These are phyloP conservation scores for Spheniscus mendiculus DNA, from an alignment of 2,113 vertebrate genomes.

Conservation along the genomic window DNA sequence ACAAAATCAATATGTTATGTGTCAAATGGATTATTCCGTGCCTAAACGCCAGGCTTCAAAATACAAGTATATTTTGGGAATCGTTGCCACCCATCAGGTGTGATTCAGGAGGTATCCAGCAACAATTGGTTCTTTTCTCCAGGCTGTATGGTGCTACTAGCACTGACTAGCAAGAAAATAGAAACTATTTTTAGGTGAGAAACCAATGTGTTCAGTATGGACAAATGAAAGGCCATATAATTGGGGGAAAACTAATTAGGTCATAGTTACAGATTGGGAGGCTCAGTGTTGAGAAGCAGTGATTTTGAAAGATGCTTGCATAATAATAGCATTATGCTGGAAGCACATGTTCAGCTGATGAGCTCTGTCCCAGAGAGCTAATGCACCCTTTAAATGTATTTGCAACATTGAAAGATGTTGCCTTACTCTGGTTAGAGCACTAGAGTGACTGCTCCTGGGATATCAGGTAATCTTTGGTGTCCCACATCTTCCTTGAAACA, in stretches of 20 bases:
- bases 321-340: neutral
- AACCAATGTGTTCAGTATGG: neutral
- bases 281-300: neutral
- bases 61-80: neutral
- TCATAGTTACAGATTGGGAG: neutral
- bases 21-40: neutral
- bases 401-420: neutral
- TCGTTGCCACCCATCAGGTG: neutral
- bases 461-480: neutral
- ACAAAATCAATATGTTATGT: neutral
- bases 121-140: neutral
- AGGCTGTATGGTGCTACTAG: neutral
- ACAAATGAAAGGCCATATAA: neutral
- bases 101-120: neutral
- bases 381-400: neutral
- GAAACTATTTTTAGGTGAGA: neutral
- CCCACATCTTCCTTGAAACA: neutral
- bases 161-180: neutral
- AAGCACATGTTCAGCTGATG: neutral
- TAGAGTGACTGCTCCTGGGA: neutral
- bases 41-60: neutral
- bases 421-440: neutral
- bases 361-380: neutral
- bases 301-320: neutral
- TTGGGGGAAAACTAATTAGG: neutral